Base-by-base conservation (phyloP, 2,797 vertebrate species). In the Helostoma temminkii region DNA sequence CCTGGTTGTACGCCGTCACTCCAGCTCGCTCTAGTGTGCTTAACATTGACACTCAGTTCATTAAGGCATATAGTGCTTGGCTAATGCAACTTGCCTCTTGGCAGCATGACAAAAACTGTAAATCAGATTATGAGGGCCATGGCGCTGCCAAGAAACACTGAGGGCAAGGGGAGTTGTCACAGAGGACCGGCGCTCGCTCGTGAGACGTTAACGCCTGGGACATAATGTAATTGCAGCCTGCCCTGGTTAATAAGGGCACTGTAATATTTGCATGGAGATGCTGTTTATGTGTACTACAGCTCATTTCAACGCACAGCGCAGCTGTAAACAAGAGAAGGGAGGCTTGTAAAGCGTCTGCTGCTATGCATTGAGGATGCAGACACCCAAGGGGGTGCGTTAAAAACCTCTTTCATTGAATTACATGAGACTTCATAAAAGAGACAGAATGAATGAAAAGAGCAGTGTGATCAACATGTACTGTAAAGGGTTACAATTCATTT, bases 41-140 rank as follows among this genome's bases (percentile, higher is more conserved):
- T 90, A 83, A 88, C 86, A 82, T 71, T 69, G 86, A 82, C 80
- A 81, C 87, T 86, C 82, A 80, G 83, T 93, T 91, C 89, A 91
- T 93, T 91, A 91, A 84, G 76, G 75, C 80, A 82, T 66, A 57
- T 72, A 76, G 78, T 48, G 76, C 79, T 89, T 63, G 75, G 85
- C 81, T 85, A 85, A 86, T 85, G 81, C 81, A 76, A 72, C 82
- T 57, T 53, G 74, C 82, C 79, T 90, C 83, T 85, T 94, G 93
- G 91, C 92, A 87, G 87, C 77, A 12, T 87, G 91, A 92, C 89
- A 91, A 79, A 83, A 89, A 75, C 85, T 67, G 89, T 89, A 88
- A 91, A 91, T 91, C 88, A 91, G 91, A 93, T 93, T 92, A 92
- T 79, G 86, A 88, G 82, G 75, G 75, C 86, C 76, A 63, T 74